Evolutionary conservation across 2,797 vertebrate species (phyloP).

Genomic region (Aplochiton taeniatus): DNA sequence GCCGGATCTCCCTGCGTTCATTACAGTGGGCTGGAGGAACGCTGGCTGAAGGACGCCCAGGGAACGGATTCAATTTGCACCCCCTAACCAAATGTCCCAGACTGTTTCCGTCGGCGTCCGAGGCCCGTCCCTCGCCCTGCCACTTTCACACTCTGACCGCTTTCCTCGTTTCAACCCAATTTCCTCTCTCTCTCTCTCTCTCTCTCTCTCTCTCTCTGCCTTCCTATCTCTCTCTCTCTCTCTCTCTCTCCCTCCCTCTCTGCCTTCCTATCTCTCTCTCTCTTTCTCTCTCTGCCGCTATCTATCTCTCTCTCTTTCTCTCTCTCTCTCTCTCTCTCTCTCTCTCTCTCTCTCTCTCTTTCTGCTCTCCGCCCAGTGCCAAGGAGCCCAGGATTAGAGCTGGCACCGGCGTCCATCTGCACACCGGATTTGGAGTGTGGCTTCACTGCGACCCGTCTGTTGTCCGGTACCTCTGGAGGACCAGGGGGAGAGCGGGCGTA

Average conservation of each 20-base stretch:
- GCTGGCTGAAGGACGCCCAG: background rate
- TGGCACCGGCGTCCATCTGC: constrained; percentile 71
- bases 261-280: background rate
- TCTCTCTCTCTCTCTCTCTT: background rate
- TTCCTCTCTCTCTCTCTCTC: background rate
- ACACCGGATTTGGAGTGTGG: constrained; percentile 72
- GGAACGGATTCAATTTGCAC: background rate
- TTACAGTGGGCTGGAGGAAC: background rate
- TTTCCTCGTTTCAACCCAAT: background rate
- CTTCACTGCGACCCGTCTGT: constrained; percentile 73
- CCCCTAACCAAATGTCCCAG: constrained; percentile 4
- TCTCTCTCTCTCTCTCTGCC: background rate
- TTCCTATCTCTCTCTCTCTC: background rate
- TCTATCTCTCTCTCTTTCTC: constrained; percentile 18
- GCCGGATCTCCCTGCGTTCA: background rate
- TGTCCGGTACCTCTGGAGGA: constrained; percentile 62
- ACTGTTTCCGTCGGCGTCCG: background rate
- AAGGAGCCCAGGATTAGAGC: constrained; percentile 63
- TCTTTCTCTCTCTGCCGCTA: constrained; percentile 15
- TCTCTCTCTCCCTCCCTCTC: background rate
- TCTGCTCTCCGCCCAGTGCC: constrained; percentile 25
- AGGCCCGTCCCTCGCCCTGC: background rate
- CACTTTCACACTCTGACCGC: background rate
- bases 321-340: background rate
- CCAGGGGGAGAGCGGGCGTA: constrained; percentile 23